A percentile compares a stretch with the other conserved stretches of the same genome.
Evolutionary conservation across 2,797 vertebrate species (phyloP).

Genomic region (Eutrigla gurnardus): DNA sequence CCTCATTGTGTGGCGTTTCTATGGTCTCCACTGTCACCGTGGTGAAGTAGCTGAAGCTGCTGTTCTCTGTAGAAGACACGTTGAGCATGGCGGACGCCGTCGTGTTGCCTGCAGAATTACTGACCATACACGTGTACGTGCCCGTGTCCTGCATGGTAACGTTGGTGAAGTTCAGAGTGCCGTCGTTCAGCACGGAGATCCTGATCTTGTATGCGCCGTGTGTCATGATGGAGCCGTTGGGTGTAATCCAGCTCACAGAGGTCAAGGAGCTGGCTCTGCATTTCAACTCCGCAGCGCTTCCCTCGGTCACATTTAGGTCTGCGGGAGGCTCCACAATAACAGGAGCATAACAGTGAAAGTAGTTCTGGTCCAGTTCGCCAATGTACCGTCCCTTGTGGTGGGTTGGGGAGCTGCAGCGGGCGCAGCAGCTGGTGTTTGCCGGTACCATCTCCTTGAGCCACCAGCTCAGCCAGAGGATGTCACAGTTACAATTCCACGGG

Average conservation of each 20-base stretch:
- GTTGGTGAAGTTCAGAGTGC: constrained; percentile 98
- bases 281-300: constrained; percentile 97
- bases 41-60: constrained; percentile 97
- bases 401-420: constrained; percentile 93
- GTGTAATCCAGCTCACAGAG: constrained; percentile 99
- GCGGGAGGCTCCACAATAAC: constrained; percentile 98
- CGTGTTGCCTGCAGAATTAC: constrained; percentile 98
- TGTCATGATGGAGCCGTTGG: constrained; percentile 98
- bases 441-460: constrained; percentile 99
- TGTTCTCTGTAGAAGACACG: constrained; percentile 94
- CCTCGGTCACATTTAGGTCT: constrained; percentile 98
- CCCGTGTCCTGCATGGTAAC: constrained; percentile 98
- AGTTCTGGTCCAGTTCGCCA: constrained; percentile 97
- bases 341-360: constrained; percentile 98
- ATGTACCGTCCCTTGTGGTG: constrained; percentile 97
- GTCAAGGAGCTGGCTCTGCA: constrained; percentile 96
- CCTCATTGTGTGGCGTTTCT: constrained; percentile 95
- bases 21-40: constrained; percentile 99
- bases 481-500: constrained; percentile 99
- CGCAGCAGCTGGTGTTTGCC: constrained; percentile 98
- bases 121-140: constrained; percentile 99
- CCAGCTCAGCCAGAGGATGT: constrained; percentile 99
- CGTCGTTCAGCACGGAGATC: constrained; percentile 97
- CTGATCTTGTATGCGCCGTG: constrained; percentile 97
- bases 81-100: constrained; percentile 98